A percentile compares a stretch with the other conserved stretches of the same genome.
These are phyloP conservation scores for Drosophila bifasciata DNA, from an alignment of 1,140 invertebrate species.

Conservation along the genomic window DNA sequence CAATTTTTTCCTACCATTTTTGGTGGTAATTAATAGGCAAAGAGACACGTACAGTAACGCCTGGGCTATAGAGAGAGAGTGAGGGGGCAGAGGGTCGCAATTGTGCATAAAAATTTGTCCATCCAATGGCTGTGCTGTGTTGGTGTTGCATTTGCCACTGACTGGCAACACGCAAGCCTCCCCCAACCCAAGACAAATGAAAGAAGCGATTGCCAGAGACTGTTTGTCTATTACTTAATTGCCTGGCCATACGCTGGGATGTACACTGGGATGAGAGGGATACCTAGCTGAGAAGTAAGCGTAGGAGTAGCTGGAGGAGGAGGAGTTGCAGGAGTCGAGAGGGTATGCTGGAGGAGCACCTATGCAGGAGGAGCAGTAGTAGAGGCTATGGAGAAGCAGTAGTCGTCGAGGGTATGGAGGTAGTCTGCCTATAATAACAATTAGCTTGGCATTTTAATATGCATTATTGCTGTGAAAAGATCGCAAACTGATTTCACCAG, in stretches of 20 bases:
- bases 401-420: neutral
- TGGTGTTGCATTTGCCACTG: conserved; percentile 26
- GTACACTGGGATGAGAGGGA: conserved; percentile 15
- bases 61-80: conserved; percentile 24
- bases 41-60: conserved; percentile 51
- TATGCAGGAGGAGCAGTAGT: too few relatives aligned
- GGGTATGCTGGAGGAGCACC: conserved; percentile 6
- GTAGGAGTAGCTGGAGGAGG: conserved; percentile 12
- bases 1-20: conserved; percentile 19
- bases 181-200: conserved; percentile 8
- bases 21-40: conserved; percentile 74
- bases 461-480: conserved; percentile 78
- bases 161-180: conserved; percentile 59
- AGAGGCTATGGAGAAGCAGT: too few relatives aligned
- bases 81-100: conserved; percentile 21
- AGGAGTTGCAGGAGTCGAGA: neutral
- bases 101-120: conserved; percentile 77
- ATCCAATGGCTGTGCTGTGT: conserved; percentile 35
- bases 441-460: conserved; percentile 83
- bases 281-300: conserved; percentile 7
- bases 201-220: conserved; percentile 16
- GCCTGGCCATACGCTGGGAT: conserved; percentile 39
- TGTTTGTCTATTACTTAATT: conserved; percentile 80
- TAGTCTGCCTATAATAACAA: conserved; percentile 67
- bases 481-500: conserved; percentile 75